phyloP scores from a whole-genome alignment of 2,797 vertebrate genomes.

The Cuniculus paca region DNA sequence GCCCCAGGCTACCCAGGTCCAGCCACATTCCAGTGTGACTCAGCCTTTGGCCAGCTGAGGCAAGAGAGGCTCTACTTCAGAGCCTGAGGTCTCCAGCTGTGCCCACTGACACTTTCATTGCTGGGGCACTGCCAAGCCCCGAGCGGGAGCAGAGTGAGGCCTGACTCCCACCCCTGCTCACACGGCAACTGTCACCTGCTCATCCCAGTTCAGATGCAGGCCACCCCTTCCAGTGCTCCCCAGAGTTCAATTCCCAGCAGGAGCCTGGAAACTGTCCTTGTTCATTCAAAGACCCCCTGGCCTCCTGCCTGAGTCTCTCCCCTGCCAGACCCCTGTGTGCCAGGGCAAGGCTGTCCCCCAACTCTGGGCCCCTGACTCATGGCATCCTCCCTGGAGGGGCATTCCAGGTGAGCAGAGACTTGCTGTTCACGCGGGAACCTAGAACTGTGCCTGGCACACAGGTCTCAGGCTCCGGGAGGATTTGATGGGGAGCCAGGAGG shows the following conservation, averaged over 20 bases:
- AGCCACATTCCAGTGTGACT: conserved; percentile 72
- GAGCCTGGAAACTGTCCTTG: background rate
- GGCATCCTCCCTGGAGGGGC: background rate
- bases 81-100: conserved; percentile 30
- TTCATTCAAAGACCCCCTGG: background rate
- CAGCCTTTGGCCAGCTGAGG: background rate
- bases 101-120: conserved; percentile 57
- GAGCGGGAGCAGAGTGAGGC: background rate
- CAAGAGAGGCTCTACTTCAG: conserved; percentile 49
- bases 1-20: background rate
- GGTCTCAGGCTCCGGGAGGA: background rate
- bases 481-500: background rate
- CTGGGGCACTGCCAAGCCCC: background rate
- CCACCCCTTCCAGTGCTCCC: background rate
- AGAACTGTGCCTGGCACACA: background rate
- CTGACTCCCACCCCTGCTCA: background rate
- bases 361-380: background rate
- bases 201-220: background rate
- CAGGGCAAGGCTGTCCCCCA: background rate
- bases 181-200: rapidly evolving
- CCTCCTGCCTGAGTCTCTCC: background rate
- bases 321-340: background rate
- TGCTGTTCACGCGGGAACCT: background rate
- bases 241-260: background rate
- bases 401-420: background rate